Conservation (phyloP, 2,888 invertebrate genomes). For the Pseudolycoriella hygida region DNA sequence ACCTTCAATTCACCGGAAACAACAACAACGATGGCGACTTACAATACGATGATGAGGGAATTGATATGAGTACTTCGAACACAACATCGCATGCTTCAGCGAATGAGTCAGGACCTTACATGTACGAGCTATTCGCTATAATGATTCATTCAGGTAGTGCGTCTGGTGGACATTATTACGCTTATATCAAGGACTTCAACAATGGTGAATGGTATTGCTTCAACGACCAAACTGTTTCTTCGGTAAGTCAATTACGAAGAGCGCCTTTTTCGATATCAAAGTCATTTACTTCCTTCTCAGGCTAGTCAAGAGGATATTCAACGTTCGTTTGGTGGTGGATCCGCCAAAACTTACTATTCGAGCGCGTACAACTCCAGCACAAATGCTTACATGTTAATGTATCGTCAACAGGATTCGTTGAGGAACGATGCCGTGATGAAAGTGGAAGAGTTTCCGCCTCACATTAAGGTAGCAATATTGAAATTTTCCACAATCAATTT, state of each 20-base stretch:
- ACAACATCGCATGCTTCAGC: slow-evolving; percentile 26
- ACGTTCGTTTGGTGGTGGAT: slow-evolving; percentile 70
- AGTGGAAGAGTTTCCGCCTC: slow-evolving; percentile 52
- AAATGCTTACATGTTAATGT: slow-evolving; percentile 86
- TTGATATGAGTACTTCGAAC: slow-evolving; percentile 38
- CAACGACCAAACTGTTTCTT: slow-evolving; percentile 67
- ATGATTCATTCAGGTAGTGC: slow-evolving; percentile 88
- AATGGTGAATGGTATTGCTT: slow-evolving; percentile 70
- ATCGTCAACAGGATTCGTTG: slow-evolving; percentile 51
- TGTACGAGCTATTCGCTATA: slow-evolving; percentile 76
- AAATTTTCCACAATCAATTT: too few relatives aligned
- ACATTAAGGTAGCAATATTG: slow-evolving; percentile 35
- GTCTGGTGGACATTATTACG: slow-evolving; percentile 81
- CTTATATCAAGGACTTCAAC: slow-evolving; percentile 68
- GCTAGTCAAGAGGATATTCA: slow-evolving; percentile 65
- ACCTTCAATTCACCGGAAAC: slow-evolving; percentile 19
- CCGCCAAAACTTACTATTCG: slow-evolving; percentile 47
- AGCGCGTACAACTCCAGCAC: slow-evolving; percentile 63
- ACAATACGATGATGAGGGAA: slow-evolving; percentile 51
- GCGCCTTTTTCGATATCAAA: too few relatives aligned
- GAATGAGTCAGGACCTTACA: slow-evolving; percentile 42
- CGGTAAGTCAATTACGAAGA: slow-evolving; percentile 30
- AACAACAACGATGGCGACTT: slow-evolving; percentile 16
- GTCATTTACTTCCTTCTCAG: slow-evolving; percentile 28
- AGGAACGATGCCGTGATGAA: slow-evolving; percentile 45